Evolutionary conservation across 64 coral and sea anemone genomes (phyloP).

Genomic region (Porites australiensis): DNA sequence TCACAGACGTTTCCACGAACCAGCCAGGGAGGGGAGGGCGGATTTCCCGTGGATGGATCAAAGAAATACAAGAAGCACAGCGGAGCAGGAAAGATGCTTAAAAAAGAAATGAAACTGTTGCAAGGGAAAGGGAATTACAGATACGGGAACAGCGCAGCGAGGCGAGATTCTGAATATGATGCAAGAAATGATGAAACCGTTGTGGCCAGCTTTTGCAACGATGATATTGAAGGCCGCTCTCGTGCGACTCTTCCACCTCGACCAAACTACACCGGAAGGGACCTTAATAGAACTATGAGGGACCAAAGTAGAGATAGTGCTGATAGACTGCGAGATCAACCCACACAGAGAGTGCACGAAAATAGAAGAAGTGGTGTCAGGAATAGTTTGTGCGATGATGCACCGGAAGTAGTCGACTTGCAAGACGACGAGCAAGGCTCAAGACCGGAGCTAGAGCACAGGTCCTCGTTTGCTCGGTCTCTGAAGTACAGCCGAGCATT

Average conservation of each 20-base stretch:
- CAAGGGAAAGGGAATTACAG: slow-evolving; percentile 56
- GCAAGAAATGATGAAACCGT: neutral
- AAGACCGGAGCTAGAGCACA: neutral
- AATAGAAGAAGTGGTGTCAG: neutral
- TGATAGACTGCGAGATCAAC: neutral
- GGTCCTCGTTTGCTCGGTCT: slow-evolving; percentile 26
- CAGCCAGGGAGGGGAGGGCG: slow-evolving; percentile 17
- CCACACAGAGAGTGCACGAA: neutral
- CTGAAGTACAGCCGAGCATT: slow-evolving; percentile 74
- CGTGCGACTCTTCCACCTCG: neutral
- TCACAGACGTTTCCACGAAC: neutral
- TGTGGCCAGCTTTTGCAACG: neutral
- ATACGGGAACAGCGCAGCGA: slow-evolving; percentile 37
- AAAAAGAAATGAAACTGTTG: slow-evolving; percentile 44
- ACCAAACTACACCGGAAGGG: neutral
- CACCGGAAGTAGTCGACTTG: neutral
- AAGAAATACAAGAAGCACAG: slow-evolving; percentile 26
- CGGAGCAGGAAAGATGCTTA: slow-evolving; percentile 34
- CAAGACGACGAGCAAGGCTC: neutral
- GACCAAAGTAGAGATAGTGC: slow-evolving; percentile 6
- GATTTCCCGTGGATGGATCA: neutral
- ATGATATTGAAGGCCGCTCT: neutral
- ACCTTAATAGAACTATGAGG: neutral
- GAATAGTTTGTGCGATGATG: neutral
- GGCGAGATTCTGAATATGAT: neutral